These are phyloP conservation scores for Sander lucioperca DNA, from an alignment of 2,113 vertebrate genomes.

Conservation along the genomic window DNA sequence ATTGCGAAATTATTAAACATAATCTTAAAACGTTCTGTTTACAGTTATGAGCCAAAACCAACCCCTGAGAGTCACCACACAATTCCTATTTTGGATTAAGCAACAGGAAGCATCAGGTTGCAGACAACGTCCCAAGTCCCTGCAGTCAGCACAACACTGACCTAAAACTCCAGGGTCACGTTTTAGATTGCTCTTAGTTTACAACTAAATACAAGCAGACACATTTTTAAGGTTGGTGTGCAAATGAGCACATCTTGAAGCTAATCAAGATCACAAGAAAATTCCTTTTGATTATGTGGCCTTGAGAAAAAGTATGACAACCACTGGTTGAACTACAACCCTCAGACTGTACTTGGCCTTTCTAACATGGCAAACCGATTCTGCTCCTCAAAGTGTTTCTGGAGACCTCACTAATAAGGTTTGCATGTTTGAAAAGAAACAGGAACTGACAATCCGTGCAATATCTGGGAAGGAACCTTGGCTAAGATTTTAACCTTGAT, in stretches of 20 bases:
- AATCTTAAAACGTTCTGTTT: neutral
- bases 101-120: constrained; percentile 7
- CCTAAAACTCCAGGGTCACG: neutral
- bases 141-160: constrained; percentile 3
- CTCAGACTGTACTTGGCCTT: constrained; percentile 1
- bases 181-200: neutral
- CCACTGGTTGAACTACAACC: neutral
- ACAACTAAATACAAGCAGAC: neutral
- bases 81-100: constrained; percentile 3
- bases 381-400: neutral
- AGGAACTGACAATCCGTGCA: neutral
- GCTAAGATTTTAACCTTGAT: neutral
- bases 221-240: neutral
- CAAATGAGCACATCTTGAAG: neutral
- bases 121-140: neutral
- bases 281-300: neutral
- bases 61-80: neutral
- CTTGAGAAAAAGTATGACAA: neutral
- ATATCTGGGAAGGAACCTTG: neutral
- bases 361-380: neutral
- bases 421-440: constrained; percentile 6
- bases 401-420: neutral
- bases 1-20: too few species aligned
- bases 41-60: neutral
- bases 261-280: neutral